Base-by-base conservation (phyloP, 2,113 vertebrate genomes). In the Anthoscopus minutus region DNA sequence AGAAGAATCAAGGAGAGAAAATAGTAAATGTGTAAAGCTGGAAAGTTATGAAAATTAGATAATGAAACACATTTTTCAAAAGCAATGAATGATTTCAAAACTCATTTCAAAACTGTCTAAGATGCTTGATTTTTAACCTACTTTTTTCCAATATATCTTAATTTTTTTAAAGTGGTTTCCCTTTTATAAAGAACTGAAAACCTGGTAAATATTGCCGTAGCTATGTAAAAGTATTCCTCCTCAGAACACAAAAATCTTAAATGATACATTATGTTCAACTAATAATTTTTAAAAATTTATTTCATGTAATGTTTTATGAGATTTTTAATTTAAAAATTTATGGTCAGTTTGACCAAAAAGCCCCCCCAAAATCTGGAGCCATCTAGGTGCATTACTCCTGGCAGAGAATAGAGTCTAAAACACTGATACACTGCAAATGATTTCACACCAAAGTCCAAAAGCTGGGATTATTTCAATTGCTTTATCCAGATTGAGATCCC, bases 351-450 rank as follows among this genome's bases (percentile, higher is more conserved):
- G 31, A 57, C 15, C 8, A n/a, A n/a, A 40, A 47, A 28, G 4
- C 2, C 1, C 2, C 24, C 4, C 9, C 17, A 4, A 11, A 70
- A 74, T 27, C 9, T 40, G 35, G 18, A 77, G 17, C 4, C 1
- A 6, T 74, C 15, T 54, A 45, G 21, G 28, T 40, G 9, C 17
- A 31, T 70, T 78, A 12, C 4, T 89, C 6, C 22, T 81, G 28
- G 17, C 12, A 20, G 7, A n/a, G 47, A 77, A 47, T 28, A 35
- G 20, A 44, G 5, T 27, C 33, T 54, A 51, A 67, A 72, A 3
- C 37, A 72, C 9, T 25, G 62, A 69, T 53, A 57, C 0, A 3
- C 61, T 56, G 9, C 10, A 77, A 65, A 18, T 40, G 0, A 31
- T 64, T 64, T 86, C n/a, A 69, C 9, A 50, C 17, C 6, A 20